These are phyloP conservation scores for Gonocerus acuteangulatus DNA, from an alignment of 2,888 invertebrate genomes.

Conservation along the genomic window DNA sequence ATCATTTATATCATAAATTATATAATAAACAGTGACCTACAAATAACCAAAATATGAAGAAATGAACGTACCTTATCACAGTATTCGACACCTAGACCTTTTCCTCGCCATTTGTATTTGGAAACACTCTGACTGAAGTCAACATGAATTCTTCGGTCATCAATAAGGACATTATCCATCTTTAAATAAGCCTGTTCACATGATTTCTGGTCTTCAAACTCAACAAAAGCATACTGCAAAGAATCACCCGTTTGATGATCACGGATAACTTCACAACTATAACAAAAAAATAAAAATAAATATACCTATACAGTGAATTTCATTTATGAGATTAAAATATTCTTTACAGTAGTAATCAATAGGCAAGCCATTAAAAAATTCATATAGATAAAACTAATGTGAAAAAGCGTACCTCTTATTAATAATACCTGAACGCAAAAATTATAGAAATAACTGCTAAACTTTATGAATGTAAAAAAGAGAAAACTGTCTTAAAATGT, in stretches of 20 bases:
- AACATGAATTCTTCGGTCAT: conserved; percentile 96
- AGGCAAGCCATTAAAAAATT: not conserved
- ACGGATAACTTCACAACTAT: conserved; percentile 87
- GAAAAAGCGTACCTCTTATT: too few relatives aligned
- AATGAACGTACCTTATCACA: conserved; percentile 41
- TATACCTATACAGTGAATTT: not conserved
- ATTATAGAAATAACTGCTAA: too few relatives aligned
- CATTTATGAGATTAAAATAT: not conserved
- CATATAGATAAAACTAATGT: too few relatives aligned
- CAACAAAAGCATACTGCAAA: conserved; percentile 97
- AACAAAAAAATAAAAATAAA: conserved; percentile 30
- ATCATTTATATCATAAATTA: too few relatives aligned
- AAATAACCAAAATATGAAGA: not conserved
- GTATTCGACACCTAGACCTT: conserved; percentile 69
- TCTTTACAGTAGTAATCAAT: not conserved
- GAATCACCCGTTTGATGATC: conserved; percentile 90
- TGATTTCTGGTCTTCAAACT: conserved; percentile 82
- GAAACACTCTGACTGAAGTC: conserved; percentile 99
- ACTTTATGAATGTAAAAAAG: too few relatives aligned
- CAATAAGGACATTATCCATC: conserved; percentile 99
- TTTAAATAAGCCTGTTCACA: conserved; percentile 99
- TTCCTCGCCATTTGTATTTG: conserved; percentile 84
- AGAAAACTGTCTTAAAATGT: too few relatives aligned
- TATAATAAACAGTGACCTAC: too few relatives aligned
- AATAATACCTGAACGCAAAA: too few relatives aligned